These are phyloP conservation scores for Pteropus rufus DNA, from an alignment of 2,797 vertebrate genomes.

Conservation along the genomic window DNA sequence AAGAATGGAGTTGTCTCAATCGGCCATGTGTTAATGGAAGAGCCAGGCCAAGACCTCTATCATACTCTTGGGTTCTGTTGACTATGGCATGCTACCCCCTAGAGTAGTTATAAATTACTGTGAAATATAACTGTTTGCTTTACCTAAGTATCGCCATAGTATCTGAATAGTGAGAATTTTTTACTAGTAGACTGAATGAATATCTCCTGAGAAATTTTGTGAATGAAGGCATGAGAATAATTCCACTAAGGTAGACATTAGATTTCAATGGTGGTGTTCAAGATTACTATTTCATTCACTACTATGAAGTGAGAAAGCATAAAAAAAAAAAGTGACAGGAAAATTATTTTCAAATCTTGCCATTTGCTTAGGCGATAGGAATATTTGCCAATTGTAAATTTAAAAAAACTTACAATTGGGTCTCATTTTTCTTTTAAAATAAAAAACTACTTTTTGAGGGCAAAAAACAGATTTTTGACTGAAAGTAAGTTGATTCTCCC, in stretches of 20 bases:
- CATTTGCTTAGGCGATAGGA: background rate
- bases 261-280: background rate
- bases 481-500: background rate
- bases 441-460: conserved; percentile 28
- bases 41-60: background rate
- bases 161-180: background rate
- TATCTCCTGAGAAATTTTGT: conserved; percentile 8
- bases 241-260: conserved; percentile 42
- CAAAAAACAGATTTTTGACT: background rate
- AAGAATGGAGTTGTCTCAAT: background rate
- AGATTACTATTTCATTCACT: background rate
- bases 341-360: background rate
- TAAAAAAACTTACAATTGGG: no score
- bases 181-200: background rate
- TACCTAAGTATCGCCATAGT: background rate
- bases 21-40: background rate
- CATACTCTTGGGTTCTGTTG: background rate
- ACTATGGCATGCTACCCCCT: background rate
- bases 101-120: background rate
- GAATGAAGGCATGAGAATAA: conserved; percentile 16
- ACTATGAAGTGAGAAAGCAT: background rate
- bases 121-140: background rate
- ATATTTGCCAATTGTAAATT: background rate
- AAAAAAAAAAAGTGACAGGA: background rate
- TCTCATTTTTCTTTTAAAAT: conserved; percentile 1